These are phyloP conservation scores for Rhamphomyia laevipes DNA, from an alignment of 2,888 invertebrate genomes.

Conservation along the genomic window DNA sequence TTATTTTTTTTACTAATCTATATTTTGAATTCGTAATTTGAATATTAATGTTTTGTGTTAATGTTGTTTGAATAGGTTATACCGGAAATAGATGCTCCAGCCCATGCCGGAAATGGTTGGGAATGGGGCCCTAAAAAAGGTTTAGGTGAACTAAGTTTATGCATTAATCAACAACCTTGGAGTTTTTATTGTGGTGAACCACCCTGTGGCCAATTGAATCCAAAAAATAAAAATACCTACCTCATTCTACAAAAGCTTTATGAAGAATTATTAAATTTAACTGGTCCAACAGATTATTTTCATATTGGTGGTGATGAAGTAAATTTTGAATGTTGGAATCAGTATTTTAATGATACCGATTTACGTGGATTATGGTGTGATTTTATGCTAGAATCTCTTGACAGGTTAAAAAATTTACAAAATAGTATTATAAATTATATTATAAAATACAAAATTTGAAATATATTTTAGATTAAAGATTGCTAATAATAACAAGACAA, in stretches of 20 bases:
- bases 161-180: conserved; percentile 73
- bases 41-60: background rate
- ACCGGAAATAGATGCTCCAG: conserved; percentile 84
- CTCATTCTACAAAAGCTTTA: conserved; percentile 61
- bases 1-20: too few species aligned
- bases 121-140: conserved; percentile 67
- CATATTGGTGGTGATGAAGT: conserved; percentile 62
- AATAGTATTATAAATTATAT: background rate
- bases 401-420: conserved; percentile 25
- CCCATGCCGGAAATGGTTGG: conserved; percentile 81
- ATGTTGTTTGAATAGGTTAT: conserved; percentile 49
- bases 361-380: conserved; percentile 68
- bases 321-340: conserved; percentile 68
- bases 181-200: conserved; percentile 71
- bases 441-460: background rate
- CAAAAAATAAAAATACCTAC: conserved; percentile 66
- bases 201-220: conserved; percentile 77
- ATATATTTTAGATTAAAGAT: conserved; percentile 27
- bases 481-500: conserved; percentile 32
- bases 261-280: conserved; percentile 58
- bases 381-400: conserved; percentile 55
- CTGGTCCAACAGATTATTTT: conserved; percentile 64
- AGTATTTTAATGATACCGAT: conserved; percentile 62
- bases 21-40: too few species aligned
- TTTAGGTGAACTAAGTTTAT: conserved; percentile 65